phyloP scores from a whole-genome alignment of 2,113 vertebrate species.

The Mastomys natalensis region DNA sequence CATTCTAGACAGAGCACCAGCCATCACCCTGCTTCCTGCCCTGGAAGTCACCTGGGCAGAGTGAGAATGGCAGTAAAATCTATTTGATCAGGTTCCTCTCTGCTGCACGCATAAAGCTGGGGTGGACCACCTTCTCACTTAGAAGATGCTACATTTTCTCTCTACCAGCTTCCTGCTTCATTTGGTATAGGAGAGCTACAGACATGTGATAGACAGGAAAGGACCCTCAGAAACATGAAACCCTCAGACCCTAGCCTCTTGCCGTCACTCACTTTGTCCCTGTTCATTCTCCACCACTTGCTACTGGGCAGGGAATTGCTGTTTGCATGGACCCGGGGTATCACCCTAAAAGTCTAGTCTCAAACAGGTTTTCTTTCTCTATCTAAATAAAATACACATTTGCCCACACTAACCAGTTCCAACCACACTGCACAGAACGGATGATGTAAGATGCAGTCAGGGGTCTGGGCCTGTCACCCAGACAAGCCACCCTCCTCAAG shows the following conservation, averaged over 20 bases:
- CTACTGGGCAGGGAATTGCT: background rate
- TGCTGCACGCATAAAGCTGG: background rate
- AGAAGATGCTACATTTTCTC: background rate
- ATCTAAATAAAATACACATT: background rate
- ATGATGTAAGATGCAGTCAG: background rate
- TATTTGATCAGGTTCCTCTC: background rate
- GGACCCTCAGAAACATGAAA: background rate
- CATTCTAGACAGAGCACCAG: background rate
- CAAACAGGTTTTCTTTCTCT: background rate
- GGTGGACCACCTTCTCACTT: background rate
- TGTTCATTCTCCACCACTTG: background rate
- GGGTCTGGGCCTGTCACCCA: background rate
- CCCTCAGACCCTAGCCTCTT: background rate
- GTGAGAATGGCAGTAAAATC: background rate
- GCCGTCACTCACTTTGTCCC: background rate
- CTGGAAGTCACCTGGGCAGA: background rate
- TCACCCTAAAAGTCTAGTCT: background rate
- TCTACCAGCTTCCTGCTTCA: background rate
- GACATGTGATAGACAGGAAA: background rate
- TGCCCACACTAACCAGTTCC: background rate
- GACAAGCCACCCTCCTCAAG: background rate
- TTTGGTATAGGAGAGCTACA: background rate
- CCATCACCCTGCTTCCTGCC: too few species aligned
- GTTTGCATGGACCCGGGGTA: fast-evolving
- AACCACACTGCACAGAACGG: background rate